Base-by-base conservation (phyloP, 2,797 vertebrate genomes). In the Spondyliosoma cantharus region DNA sequence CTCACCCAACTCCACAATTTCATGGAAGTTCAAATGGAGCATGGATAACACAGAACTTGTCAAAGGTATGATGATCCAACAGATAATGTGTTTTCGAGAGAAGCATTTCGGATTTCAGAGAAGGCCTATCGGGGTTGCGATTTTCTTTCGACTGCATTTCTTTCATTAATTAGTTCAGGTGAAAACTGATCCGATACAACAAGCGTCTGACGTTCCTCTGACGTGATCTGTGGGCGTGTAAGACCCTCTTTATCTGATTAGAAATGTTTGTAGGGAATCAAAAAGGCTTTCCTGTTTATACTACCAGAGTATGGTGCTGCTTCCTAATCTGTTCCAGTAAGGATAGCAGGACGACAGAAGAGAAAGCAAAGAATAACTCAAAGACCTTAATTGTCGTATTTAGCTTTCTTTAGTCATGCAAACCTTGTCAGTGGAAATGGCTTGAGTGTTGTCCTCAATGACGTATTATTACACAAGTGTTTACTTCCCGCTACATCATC, bases 201-300 rank as follows among this genome's bases (percentile, higher is more conserved):
- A 45, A n/a, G 16, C 15, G 12, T 37, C 42, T 59, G 77, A 65
- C 4, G 15, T 59, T 62, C 73, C n/a, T 61, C 22, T 80, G 80
- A 84, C 42, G 70, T 81, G 16, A 61, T 52, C 32, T 58, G 42
- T 37, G 62, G 20, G 42, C 11, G 43, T n/a, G 3, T 42, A 6
- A 46, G 2, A 62, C 2, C 2, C 4, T 59, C 37, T 46, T 60
- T 43, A 73, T 80, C 63, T 24, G 15, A 46, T 59, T 15, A 20
- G n/a, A 66, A 62, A 71, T 50, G 62, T 78, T 71, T 71, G 4
- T 19, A 16, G 29, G 5, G 16, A 60, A 48, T 54, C 54, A 37
- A 37, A 29, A 19, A 29, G 16, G 4, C 4, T 45, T 84, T 80
- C 75, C 70, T 84, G 71, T 85, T 82, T 80, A 85, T 53, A 32